Evolutionary conservation across 2,888 invertebrate species (phyloP), one percentile per base, ranked within the genome.

Genomic region (Hipparchia sbordonii): DNA sequence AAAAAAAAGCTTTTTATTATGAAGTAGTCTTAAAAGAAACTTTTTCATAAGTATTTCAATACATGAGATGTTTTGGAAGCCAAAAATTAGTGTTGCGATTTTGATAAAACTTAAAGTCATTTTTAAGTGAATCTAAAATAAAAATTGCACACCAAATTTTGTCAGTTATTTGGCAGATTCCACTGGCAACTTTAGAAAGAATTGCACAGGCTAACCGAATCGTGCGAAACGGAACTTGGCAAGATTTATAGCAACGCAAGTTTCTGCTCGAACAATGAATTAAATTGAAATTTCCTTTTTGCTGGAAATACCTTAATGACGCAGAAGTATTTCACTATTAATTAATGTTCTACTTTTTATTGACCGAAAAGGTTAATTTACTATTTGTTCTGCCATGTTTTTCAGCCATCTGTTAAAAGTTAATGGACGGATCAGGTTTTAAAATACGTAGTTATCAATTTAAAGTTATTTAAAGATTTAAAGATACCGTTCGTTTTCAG

Each of bases 131-230:
- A 62, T 48, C 13, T 48, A 62, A 4, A 62, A 13, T 3, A 13
- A 63, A 23, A 63, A 63, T 33, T 52, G 10, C 23, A 65, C 12
- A 63, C 9, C 48, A 13, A 13, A 51, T 68, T 74, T 72, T 74
- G 74, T 74, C 76, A 76, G 74, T 72, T 57, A 66, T 72, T 74
- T 69, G 74, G 70, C 74, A 71, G 69, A 71, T 9, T 72, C 62
- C 57, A 62, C 56, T 46, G 48, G 67, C 54, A 70, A 70, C 73
- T 70, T 72, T 68, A 62, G 57, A 70, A 69, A 74, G 72, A 76
- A 76, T 76, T 74, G 74, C 74, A 72, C 67, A 61, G 67, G 72
- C 72, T 46, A 59, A 73, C 61, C 70, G 72, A 61, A 72, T 73
- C 67, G 66, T 63, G 72, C 67, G 67, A 72, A 73, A 72, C 54